Conservation (phyloP, 2,113 vertebrate species). For the Thermophis baileyi region DNA sequence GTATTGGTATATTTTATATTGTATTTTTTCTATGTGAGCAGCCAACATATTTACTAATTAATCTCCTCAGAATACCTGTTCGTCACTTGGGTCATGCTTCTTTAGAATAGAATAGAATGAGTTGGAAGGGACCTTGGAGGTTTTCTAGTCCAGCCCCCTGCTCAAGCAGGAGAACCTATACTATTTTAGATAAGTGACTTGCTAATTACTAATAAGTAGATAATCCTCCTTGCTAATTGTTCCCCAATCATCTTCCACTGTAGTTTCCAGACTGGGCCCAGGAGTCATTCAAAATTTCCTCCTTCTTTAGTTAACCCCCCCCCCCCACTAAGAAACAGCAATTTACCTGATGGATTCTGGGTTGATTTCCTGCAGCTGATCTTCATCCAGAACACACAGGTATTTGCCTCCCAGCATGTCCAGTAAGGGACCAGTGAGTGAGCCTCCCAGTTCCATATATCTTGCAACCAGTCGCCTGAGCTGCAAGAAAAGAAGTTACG, state of each 20-base stretch:
- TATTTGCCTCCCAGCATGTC: background rate
- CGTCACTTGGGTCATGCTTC: background rate
- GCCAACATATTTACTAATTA: background rate
- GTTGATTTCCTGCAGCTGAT: constrained; percentile 36
- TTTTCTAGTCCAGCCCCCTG: too few relatives aligned
- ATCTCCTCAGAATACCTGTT: background rate
- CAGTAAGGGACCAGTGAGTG: constrained; percentile 50
- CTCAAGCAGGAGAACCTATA: too few relatives aligned
- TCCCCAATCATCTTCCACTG: background rate
- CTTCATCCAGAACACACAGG: constrained; percentile 63
- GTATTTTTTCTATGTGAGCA: background rate
- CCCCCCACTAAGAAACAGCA: too few relatives aligned
- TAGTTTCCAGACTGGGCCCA: background rate
- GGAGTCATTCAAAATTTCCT: background rate
- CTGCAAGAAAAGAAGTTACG: background rate
- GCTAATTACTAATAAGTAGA: too few relatives aligned
- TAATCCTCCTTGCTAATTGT: background rate
- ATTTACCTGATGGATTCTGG: constrained; percentile 48
- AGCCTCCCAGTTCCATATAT: constrained; percentile 55
- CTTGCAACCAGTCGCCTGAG: constrained; percentile 40
- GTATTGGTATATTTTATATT: background rate
- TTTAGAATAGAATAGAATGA: too few relatives aligned
- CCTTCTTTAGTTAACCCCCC: background rate
- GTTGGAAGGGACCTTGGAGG: too few relatives aligned
- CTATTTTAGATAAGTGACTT: too few relatives aligned